These are phyloP conservation scores for Potamarius usumacintae DNA, from an alignment of 2,113 vertebrate genomes.

Conservation along the genomic window DNA sequence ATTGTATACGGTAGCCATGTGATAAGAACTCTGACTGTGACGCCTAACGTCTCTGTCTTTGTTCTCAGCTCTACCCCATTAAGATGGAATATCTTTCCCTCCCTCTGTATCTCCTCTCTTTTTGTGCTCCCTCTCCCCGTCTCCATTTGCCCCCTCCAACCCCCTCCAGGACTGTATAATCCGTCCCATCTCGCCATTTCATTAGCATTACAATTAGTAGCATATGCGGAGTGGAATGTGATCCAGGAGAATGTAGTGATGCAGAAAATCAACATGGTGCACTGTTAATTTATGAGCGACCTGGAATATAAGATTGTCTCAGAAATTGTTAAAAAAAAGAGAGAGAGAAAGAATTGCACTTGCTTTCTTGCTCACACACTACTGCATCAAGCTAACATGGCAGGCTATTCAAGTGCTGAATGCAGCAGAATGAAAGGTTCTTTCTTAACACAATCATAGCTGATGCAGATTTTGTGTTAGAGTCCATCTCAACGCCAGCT, in stretches of 20 bases:
- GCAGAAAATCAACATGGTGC: slow-evolving; percentile 17
- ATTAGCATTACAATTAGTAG: slow-evolving; percentile 54
- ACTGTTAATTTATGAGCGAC: not conserved
- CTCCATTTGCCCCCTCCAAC: slow-evolving; percentile 12
- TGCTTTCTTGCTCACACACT: not conserved
- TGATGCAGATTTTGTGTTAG: slow-evolving; percentile 13
- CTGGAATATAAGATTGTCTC: not conserved
- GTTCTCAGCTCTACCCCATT: slow-evolving; percentile 43
- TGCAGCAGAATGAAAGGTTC: slow-evolving; percentile 25
- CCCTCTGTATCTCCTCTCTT: not conserved
- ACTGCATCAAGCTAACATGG: slow-evolving; percentile 35
- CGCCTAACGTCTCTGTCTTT: slow-evolving; percentile 38
- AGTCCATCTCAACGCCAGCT: not conserved
- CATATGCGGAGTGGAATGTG: slow-evolving; percentile 32
- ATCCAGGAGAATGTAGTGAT: slow-evolving; percentile 21
- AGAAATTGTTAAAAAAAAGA: not conserved
- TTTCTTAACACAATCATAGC: slow-evolving; percentile 19
- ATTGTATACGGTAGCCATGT: slow-evolving; percentile 29
- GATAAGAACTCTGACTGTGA: slow-evolving; percentile 25
- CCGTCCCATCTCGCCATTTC: slow-evolving; percentile 28
- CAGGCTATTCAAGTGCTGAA: slow-evolving; percentile 42
- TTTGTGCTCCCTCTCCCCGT: not conserved
- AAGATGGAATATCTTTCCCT: slow-evolving; percentile 12
- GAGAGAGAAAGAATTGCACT: not conserved
- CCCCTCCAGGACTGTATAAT: slow-evolving; percentile 28